Evolutionary conservation across 2,797 vertebrate species (phyloP).

Genomic region (Etheostoma nigrum): DNA sequence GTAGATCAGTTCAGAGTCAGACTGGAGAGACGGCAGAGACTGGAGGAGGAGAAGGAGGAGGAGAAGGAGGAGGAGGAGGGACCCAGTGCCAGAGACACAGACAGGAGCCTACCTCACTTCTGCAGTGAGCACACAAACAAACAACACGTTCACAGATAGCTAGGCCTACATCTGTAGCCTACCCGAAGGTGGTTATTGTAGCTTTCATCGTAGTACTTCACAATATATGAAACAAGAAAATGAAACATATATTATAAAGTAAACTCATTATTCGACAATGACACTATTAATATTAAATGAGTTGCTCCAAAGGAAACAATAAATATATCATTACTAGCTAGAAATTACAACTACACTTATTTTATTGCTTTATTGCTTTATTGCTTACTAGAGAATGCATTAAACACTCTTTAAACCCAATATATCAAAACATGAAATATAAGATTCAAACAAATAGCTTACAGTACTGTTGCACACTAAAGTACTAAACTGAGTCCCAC

Average conservation of each 20-base stretch:
- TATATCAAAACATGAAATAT: neutral
- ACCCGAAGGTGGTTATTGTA: neutral
- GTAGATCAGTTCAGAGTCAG: conserved; percentile 13
- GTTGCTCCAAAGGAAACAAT: neutral
- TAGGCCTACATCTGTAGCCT: neutral
- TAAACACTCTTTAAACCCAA: neutral
- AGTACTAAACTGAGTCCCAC: too few relatives aligned
- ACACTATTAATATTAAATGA: too few relatives aligned
- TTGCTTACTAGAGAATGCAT: neutral
- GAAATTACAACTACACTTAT: neutral
- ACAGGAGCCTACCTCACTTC: conserved; percentile 20
- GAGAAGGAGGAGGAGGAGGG: conserved; percentile 46
- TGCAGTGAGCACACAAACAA: conserved; percentile 24
- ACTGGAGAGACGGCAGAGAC: conserved; percentile 6
- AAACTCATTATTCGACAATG: too few relatives aligned
- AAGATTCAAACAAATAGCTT: neutral
- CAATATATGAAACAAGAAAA: neutral
- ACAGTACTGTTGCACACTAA: too few relatives aligned
- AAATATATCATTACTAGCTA: neutral
- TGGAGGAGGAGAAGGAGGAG: conserved; percentile 39
- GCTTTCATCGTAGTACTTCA: neutral
- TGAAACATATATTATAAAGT: neutral
- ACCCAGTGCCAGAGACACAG: neutral
- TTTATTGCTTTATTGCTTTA: too few relatives aligned
- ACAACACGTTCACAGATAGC: neutral